Evolutionary conservation across 2,888 invertebrate species (phyloP).

Genomic region (Heliconius charithonia): DNA sequence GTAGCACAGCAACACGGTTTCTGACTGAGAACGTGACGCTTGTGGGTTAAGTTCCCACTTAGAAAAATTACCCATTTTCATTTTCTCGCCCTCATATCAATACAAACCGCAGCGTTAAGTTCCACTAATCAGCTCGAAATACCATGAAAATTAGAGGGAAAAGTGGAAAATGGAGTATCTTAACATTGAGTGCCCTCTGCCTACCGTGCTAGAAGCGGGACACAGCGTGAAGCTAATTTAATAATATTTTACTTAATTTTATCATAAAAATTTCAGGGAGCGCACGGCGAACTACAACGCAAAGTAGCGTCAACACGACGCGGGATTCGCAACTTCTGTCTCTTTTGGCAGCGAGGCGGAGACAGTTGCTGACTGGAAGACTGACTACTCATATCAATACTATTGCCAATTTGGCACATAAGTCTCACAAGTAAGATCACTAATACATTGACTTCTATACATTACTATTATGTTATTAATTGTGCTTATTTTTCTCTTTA

Average conservation of each 20-base stretch:
- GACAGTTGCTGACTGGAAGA: slow-evolving; percentile 83
- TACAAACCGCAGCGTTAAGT: not conserved
- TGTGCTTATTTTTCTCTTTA: too few relatives aligned
- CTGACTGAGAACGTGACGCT: not conserved
- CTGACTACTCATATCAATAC: slow-evolving; percentile 79
- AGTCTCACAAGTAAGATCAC: slow-evolving; percentile 68
- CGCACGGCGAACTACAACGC: slow-evolving; percentile 65
- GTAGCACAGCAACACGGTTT: not conserved
- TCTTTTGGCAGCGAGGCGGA: slow-evolving; percentile 84
- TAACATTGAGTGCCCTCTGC: not conserved
- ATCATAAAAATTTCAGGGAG: slow-evolving; percentile 64
- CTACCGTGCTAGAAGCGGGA: too few relatives aligned
- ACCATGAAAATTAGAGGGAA: not conserved
- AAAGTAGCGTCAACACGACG: slow-evolving; percentile 71
- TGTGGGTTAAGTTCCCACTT: not conserved
- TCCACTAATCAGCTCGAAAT: not conserved
- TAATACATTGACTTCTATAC: too few relatives aligned
- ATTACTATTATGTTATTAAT: too few relatives aligned
- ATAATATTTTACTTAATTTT: not conserved
- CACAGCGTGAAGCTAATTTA: too few relatives aligned
- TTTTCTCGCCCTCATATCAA: not conserved
- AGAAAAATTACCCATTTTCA: not conserved
- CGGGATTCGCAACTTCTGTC: slow-evolving; percentile 84
- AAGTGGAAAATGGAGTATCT: not conserved
- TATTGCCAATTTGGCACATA: slow-evolving; percentile 73